Conservation (phyloP, 1,140 invertebrate species). For the Macrostomum lignano region DNA sequence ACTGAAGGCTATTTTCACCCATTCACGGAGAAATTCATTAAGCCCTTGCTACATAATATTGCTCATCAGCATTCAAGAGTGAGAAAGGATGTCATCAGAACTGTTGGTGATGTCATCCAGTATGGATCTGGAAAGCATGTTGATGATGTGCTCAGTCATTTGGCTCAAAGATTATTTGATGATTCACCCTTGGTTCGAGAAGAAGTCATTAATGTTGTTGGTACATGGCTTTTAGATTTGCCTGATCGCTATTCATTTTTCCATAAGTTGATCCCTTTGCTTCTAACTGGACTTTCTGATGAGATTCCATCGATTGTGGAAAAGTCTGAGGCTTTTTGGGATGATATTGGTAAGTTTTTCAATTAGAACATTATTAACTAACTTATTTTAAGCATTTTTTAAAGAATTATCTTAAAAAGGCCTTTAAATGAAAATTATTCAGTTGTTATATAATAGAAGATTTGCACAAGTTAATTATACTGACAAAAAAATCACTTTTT, state of each 20-base stretch:
- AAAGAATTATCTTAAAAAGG: no score
- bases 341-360: constrained; percentile 36
- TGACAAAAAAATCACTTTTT: no score
- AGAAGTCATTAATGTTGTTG: constrained; percentile 37
- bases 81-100: constrained; percentile 38
- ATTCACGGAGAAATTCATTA: constrained; percentile 39
- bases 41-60: constrained; percentile 40
- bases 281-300: constrained; percentile 44
- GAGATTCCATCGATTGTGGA: constrained; percentile 34
- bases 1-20: constrained; percentile 41
- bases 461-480: no score
- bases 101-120: constrained; percentile 32
- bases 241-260: constrained; percentile 48
- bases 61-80: constrained; percentile 51
- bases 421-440: no score
- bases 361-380: no score
- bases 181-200: constrained; percentile 36
- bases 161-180: constrained; percentile 47
- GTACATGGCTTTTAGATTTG: constrained; percentile 38
- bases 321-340: constrained; percentile 36
- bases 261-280: constrained; percentile 40
- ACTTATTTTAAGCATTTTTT: no score
- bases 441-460: no score
- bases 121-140: constrained; percentile 36
- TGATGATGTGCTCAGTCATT: constrained; percentile 34